Percentiles rank a stretch among this genome's conserved stretches.
Conservation (phyloP, 2,888 invertebrate genomes). For the Cheilosia variabilis region DNA sequence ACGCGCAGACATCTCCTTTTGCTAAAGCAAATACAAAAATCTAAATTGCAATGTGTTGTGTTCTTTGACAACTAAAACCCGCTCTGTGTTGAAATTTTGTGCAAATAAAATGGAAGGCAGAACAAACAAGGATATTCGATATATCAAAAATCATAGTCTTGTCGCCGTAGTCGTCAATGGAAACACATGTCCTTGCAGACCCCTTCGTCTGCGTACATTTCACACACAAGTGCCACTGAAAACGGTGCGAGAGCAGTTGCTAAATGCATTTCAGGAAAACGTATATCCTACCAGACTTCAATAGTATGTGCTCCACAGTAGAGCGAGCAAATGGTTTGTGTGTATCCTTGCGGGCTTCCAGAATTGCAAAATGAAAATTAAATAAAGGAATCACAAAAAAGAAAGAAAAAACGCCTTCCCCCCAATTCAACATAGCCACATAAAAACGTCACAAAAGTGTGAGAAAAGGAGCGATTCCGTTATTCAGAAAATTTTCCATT, state of each 20-base stretch:
- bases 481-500: slow-evolving; percentile 74
- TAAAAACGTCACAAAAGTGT: slow-evolving; percentile 47
- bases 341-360: slow-evolving; percentile 70
- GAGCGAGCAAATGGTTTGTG: slow-evolving; percentile 37
- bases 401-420: neutral
- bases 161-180: slow-evolving; percentile 45
- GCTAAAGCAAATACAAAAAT: slow-evolving; percentile 59
- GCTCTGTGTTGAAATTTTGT: slow-evolving; percentile 71
- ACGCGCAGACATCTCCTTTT: neutral
- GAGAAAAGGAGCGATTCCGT: slow-evolving; percentile 57
- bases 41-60: slow-evolving; percentile 72
- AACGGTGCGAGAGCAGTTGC: slow-evolving; percentile 20
- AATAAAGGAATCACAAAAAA: slow-evolving; percentile 53
- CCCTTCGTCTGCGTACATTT: neutral
- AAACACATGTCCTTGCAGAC: slow-evolving; percentile 52
- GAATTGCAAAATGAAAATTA: slow-evolving; percentile 68
- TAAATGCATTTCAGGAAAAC: slow-evolving; percentile 64
- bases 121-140: slow-evolving; percentile 75
- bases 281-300: slow-evolving; percentile 50
- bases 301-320: slow-evolving; percentile 38
- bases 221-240: slow-evolving; percentile 40
- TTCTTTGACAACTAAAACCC: slow-evolving; percentile 73
- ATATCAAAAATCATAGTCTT: slow-evolving; percentile 68
- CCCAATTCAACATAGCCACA: slow-evolving; percentile 38
- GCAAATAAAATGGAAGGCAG: slow-evolving; percentile 74